A percentile compares a stretch with the other conserved stretches of the same genome.
These are phyloP conservation scores for Adelges cooleyi DNA, from an alignment of 1,140 invertebrate genomes.

Conservation along the genomic window DNA sequence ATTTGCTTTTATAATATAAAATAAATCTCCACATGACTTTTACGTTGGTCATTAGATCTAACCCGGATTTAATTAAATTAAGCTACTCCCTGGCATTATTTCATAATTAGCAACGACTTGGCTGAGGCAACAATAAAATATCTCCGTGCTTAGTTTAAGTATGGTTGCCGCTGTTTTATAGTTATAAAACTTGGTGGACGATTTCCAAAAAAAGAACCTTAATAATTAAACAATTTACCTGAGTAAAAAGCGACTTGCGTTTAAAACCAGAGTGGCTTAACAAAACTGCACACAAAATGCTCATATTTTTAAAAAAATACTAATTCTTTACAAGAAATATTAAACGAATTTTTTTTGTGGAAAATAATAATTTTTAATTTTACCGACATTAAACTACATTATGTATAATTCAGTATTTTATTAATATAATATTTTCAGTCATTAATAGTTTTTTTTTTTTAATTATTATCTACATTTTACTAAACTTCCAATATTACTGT, in stretches of 20 bases:
- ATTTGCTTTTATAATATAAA: too few relatives aligned
- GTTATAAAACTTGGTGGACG: background rate
- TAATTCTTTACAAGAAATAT: too few relatives aligned
- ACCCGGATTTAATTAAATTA: constrained; percentile 27
- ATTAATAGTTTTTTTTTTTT: too few relatives aligned
- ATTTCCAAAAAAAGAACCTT: constrained; percentile 6
- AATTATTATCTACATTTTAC: too few relatives aligned
- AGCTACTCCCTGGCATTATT: constrained; percentile 23
- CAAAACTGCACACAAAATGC: background rate
- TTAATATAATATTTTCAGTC: too few relatives aligned
- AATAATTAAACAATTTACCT: background rate
- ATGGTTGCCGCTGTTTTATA: background rate
- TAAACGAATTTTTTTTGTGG: too few relatives aligned
- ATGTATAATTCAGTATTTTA: too few relatives aligned
- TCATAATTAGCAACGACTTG: constrained; percentile 26
- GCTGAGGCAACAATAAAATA: constrained; percentile 20
- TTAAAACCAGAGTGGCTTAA: background rate
- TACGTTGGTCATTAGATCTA: background rate
- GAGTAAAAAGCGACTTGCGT: too few relatives aligned
- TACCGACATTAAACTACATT: too few relatives aligned
- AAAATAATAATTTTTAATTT: too few relatives aligned
- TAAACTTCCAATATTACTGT: too few relatives aligned
- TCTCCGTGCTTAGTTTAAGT: constrained; percentile 10
- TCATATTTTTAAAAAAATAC: background rate
- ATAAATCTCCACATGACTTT: constrained; percentile 21